Percentiles rank a stretch among this genome's conserved stretches.
Evolutionary conservation across 2,888 invertebrate genomes (phyloP).

Genomic region (Schizaphis graminum): DNA sequence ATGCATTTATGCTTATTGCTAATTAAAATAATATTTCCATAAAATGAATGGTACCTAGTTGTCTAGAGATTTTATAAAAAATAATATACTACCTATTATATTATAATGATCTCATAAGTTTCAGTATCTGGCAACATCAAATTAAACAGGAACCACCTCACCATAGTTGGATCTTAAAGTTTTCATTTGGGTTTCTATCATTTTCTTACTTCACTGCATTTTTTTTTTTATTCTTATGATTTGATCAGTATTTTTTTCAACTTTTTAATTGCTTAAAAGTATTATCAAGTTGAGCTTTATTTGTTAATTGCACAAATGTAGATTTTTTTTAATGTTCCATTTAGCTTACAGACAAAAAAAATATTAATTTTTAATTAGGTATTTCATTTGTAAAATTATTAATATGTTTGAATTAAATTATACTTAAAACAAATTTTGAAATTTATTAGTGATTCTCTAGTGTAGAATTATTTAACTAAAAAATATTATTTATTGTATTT

Average conservation of each 20-base stretch:
- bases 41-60: constrained; percentile 40
- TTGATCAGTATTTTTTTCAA: constrained; percentile 43
- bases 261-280: constrained; percentile 50
- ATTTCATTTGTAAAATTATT: background rate
- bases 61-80: constrained; percentile 52
- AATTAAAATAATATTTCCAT: background rate
- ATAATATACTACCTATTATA: constrained; percentile 42
- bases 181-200: constrained; percentile 51
- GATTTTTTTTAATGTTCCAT: constrained; percentile 36
- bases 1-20: constrained; percentile 24
- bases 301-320: constrained; percentile 54
- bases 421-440: background rate
- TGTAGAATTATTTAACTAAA: background rate
- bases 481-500: background rate
- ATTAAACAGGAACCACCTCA: constrained; percentile 62
- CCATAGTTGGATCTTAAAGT: constrained; percentile 39
- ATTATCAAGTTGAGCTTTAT: constrained; percentile 49
- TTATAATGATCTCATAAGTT: constrained; percentile 63
- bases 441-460: background rate
- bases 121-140: constrained; percentile 62
- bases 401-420: background rate
- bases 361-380: background rate
- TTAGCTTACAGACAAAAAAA: background rate
- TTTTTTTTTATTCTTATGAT: constrained; percentile 59
- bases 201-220: constrained; percentile 40